Conservation (phyloP, 2,888 invertebrate genomes). For the Archips xylosteana region DNA sequence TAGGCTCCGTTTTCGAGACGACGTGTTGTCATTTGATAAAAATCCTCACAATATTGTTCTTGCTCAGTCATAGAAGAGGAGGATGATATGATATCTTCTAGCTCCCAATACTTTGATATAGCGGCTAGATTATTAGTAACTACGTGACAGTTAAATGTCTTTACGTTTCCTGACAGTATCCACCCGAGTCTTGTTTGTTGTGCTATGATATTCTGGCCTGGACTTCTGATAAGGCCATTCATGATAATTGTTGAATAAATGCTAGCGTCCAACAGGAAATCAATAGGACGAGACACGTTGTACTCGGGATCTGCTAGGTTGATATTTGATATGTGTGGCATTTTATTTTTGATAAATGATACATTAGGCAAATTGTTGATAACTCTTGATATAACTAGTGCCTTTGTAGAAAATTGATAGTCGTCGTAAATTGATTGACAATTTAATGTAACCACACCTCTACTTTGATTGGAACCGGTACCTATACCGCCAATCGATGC, state of each 20-base stretch:
- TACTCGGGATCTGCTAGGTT: too few species aligned
- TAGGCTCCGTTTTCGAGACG: not conserved
- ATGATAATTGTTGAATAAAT: too few species aligned
- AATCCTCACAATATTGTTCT: too few species aligned
- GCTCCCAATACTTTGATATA: not conserved
- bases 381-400: not conserved
- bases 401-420: not conserved
- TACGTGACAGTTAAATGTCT: slow-evolving; percentile 24
- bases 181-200: slow-evolving; percentile 22
- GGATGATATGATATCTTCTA: not conserved
- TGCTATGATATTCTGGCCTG: not conserved
- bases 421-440: not conserved
- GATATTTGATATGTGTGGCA: not conserved
- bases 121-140: slow-evolving; percentile 4
- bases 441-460: slow-evolving; percentile 10
- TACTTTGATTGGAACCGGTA: slow-evolving; percentile 1
- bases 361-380: not conserved
- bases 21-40: not conserved
- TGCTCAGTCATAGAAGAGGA: not conserved
- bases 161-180: slow-evolving; percentile 16
- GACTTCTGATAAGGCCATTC: too few species aligned
- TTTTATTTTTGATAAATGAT: not conserved
- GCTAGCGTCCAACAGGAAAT: too few species aligned
- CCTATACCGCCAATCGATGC: slow-evolving; percentile 38
- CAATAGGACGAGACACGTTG: too few species aligned